Conservation (phyloP, 2,888 invertebrate species). For the Aphidoletes aphidimyza region DNA sequence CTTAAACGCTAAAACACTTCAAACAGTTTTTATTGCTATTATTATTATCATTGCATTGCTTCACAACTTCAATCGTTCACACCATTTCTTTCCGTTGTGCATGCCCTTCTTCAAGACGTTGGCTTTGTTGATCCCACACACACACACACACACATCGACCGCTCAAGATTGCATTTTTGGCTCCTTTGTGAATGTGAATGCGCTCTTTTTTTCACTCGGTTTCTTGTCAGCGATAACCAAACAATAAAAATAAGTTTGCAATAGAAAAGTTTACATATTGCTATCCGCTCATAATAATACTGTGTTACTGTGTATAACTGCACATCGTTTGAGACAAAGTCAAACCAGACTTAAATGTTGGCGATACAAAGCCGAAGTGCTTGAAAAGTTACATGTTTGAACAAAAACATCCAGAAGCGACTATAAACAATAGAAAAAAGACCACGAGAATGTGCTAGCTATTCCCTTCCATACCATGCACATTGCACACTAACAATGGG, state of each 20-base stretch:
- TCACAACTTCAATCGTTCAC: conserved; percentile 3
- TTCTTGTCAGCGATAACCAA: not conserved
- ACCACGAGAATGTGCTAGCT: not conserved
- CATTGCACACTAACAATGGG: too few relatives aligned
- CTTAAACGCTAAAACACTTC: not conserved
- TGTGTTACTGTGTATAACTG: too few relatives aligned
- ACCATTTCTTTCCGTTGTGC: not conserved
- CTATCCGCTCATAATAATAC: too few relatives aligned
- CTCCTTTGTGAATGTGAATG: not conserved
- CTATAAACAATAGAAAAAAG: not conserved
- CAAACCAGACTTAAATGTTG: not conserved
- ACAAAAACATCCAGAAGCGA: not conserved
- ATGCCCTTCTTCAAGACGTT: not conserved
- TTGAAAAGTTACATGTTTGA: not conserved
- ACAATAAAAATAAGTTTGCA: conserved; percentile 12
- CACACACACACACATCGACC: conserved; percentile 35
- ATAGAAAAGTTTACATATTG: conserved; percentile 40
- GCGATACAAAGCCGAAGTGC: not conserved
- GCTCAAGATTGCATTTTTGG: conserved; percentile 42
- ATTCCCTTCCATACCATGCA: not conserved
- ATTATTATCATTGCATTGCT: conserved; percentile 4
- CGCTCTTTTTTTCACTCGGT: not conserved
- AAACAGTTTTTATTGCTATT: conserved; percentile 9
- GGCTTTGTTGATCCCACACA: not conserved
- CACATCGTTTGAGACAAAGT: not conserved